Base-by-base conservation (phyloP, 2,113 vertebrate genomes). In the Polypterus bichir region DNA sequence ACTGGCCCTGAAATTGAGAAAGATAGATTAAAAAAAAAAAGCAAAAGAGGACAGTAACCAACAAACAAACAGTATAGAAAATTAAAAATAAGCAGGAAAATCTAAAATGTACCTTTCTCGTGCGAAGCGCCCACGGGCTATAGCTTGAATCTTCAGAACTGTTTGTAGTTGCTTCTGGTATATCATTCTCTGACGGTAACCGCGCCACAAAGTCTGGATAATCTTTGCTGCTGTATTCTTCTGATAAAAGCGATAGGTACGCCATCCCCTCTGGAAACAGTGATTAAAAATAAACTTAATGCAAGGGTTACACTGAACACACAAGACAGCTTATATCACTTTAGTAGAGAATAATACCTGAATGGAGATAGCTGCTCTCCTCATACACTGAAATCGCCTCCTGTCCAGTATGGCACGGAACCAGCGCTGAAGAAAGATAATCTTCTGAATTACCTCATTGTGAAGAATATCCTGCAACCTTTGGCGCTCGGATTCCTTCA, bases 401-500 rank as follows among this genome's bases (percentile, higher is more conserved):
- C 89, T 86, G 63, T 93, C 90, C 55, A 96, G 75, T 52, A 73
- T 82, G 77, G 87, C 86, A 64, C 87, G 86, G 73, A 92, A 88
- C 82, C 92, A 93, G 74, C 86, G 90, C 77, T 99, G 94, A 6
- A 99, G 87, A 46, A 93, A 88, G 67, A 97, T 71, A 69, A 97
- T 99, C 74, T 94, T 97, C 4, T 68, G 77, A 69, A 97, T 91
- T 1, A 99, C 94, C n/a, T 98, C 94, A 47, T 79, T 89, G 77
- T 98, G 94, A 67, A 97, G 82, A 0, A 78, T 86, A 66, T 97
- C 94, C 76, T 92, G 91, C 48, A 98, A 87, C 57, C 82, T 76
- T 74, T 99, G 94, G 6, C 94, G 76, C 62, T 91, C 87, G 0
- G 85, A 77, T 75, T 98, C 96, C 67, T 99, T 98, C 70, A 99